Evolutionary conservation across 2,797 vertebrate species (phyloP).

Genomic region (Danionella dracula): DNA sequence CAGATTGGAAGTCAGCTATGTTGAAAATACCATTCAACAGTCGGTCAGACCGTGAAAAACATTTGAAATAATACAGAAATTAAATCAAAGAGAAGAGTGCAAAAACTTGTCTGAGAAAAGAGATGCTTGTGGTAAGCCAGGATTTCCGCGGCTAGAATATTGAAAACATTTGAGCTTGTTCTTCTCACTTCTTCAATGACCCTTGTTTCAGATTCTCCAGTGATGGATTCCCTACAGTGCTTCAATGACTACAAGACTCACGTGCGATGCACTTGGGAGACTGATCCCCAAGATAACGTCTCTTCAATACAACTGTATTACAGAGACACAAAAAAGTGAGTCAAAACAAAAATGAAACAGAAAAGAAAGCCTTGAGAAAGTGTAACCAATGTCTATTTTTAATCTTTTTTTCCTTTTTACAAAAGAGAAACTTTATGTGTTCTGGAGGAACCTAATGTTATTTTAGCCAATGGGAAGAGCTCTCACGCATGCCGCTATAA

Average conservation of each 20-base stretch:
- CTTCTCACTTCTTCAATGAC: too few relatives aligned
- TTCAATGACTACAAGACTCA: slow-evolving; percentile 55
- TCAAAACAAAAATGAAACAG: not conserved
- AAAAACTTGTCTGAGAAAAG: too few relatives aligned
- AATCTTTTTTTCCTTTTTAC: not conserved
- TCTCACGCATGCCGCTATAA: slow-evolving; percentile 44
- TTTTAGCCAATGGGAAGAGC: slow-evolving; percentile 9
- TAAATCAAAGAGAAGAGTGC: too few relatives aligned
- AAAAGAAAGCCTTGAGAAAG: not conserved
- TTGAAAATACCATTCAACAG: too few relatives aligned
- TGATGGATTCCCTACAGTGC: slow-evolving; percentile 59
- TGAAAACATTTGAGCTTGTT: too few relatives aligned
- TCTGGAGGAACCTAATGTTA: not conserved
- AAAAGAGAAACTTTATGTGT: accelerated
- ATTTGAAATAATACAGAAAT: too few relatives aligned
- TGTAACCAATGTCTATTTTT: not conserved
- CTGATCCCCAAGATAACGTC: not conserved
- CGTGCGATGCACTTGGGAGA: slow-evolving; percentile 58
- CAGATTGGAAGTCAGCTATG: too few relatives aligned
- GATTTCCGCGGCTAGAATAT: too few relatives aligned
- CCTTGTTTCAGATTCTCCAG: slow-evolving; percentile 47
- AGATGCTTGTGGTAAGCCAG: too few relatives aligned
- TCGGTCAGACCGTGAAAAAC: too few relatives aligned
- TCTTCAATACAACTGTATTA: not conserved
- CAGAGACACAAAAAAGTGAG: not conserved